A percentile compares a stretch with the other conserved stretches of the same genome.
Evolutionary conservation across 1,140 invertebrate species (phyloP).

Genomic region (Drosophila leontia): DNA sequence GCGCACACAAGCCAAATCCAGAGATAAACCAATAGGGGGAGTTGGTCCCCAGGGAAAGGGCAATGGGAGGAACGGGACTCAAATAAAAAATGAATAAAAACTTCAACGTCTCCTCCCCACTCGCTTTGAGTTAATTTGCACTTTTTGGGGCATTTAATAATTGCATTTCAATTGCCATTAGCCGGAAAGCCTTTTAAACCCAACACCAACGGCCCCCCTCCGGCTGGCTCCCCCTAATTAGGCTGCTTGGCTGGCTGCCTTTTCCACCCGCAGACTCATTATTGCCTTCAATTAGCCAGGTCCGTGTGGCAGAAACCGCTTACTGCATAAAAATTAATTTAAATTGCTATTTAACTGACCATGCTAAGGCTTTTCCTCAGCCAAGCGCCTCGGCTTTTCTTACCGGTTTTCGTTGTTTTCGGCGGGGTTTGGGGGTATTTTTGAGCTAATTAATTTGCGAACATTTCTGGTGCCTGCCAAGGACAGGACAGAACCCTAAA

Average conservation of each 20-base stretch:
- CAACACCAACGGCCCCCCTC: background rate
- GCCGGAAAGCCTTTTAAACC: conserved; percentile 25
- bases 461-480: conserved; percentile 17
- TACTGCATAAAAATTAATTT: conserved; percentile 79
- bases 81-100: conserved; percentile 39
- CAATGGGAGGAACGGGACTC: background rate
- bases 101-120: conserved; percentile 14
- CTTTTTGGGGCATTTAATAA: conserved; percentile 48
- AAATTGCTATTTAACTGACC: conserved; percentile 81
- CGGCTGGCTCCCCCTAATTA: conserved; percentile 45
- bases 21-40: conserved; percentile 4
- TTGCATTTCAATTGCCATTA: conserved; percentile 73
- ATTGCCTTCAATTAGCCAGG: conserved; percentile 65
- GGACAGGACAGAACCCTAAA: background rate
- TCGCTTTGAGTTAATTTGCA: conserved; percentile 32
- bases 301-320: conserved; percentile 44
- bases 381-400: conserved; percentile 27
- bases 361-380: conserved; percentile 47
- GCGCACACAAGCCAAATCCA: conserved; percentile 63
- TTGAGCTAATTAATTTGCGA: conserved; percentile 48
- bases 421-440: background rate
- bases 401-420: conserved; percentile 26
- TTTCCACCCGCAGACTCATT: conserved; percentile 43
- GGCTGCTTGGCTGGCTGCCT: conserved; percentile 47
- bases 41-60: background rate